Conservation (phyloP, 2,888 invertebrate species). For the Drosophila bunnanda region DNA sequence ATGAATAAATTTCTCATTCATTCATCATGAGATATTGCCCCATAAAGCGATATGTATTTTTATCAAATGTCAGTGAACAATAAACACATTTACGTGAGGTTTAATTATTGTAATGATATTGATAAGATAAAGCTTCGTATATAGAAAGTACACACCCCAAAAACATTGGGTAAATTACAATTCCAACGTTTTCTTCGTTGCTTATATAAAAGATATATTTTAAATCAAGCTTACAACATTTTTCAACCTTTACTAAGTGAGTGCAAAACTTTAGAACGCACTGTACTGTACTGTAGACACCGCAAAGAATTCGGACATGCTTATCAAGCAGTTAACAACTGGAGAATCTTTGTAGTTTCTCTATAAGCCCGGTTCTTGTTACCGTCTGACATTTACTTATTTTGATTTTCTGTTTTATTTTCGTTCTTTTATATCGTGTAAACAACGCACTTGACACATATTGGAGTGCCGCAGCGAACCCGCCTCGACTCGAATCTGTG, state of each 20-base stretch:
- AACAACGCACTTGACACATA: constrained; percentile 71
- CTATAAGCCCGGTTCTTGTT: constrained; percentile 24
- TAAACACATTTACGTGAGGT: constrained; percentile 4
- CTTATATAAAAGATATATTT: background rate
- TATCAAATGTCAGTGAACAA: constrained; percentile 7
- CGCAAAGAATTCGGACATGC: constrained; percentile 7
- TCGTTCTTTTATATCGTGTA: constrained; percentile 31
- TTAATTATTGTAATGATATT: constrained; percentile 6
- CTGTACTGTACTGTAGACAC: constrained; percentile 2
- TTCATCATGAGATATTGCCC: background rate
- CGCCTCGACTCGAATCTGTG: constrained; percentile 37
- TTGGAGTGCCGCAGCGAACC: constrained; percentile 26
- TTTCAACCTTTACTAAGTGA: background rate
- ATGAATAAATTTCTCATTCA: background rate
- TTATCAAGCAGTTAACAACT: constrained; percentile 25
- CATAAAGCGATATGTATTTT: background rate
- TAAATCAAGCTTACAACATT: background rate
- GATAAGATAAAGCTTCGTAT: background rate
- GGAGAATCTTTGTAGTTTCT: constrained; percentile 12
- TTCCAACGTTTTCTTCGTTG: background rate
- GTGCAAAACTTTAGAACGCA: background rate
- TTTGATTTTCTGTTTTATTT: constrained; percentile 10
- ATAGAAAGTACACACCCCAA: background rate
- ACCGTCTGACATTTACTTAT: constrained; percentile 6
- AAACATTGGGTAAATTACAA: too few relatives aligned